phyloP scores from a whole-genome alignment of 2,113 vertebrate species.

The Myxocyprinus asiaticus region DNA sequence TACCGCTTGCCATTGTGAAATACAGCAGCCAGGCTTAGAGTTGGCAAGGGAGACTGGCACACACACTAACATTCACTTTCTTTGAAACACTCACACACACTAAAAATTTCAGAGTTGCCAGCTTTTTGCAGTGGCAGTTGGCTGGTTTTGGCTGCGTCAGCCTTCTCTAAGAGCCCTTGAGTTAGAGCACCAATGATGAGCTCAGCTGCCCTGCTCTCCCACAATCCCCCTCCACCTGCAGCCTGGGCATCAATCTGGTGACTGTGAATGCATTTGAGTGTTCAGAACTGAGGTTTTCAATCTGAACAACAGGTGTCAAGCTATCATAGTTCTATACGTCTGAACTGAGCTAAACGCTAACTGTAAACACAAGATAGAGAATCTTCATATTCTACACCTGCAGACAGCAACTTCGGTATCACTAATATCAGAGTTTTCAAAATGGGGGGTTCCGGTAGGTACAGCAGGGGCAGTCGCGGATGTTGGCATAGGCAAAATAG shows the following conservation, averaged over 20 bases:
- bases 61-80: conserved; percentile 22
- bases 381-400: too few species aligned
- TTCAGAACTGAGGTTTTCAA: neutral
- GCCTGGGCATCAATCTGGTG: conserved; percentile 51
- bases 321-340: too few species aligned
- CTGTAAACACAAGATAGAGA: too few species aligned
- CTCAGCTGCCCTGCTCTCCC: conserved; percentile 4
- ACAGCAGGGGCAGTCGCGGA: too few species aligned
- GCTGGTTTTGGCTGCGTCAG: conserved; percentile 44
- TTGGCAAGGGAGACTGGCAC: conserved; percentile 37
- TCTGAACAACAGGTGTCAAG: too few species aligned
- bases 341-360: too few species aligned
- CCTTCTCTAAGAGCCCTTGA: conserved; percentile 40
- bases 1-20: conserved; percentile 46
- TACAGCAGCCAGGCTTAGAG: conserved; percentile 36
- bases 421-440: too few species aligned
- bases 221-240: conserved; percentile 59
- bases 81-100: conserved; percentile 20
- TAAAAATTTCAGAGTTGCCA: conserved; percentile 4
- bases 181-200: conserved; percentile 25
- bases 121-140: conserved; percentile 44
- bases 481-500: too few species aligned
- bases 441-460: too few species aligned
- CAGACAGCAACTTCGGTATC: too few species aligned
- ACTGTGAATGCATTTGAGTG: neutral